Conservation (phyloP, 64 coral and sea anemone species). For the Acropora tenuis region DNA sequence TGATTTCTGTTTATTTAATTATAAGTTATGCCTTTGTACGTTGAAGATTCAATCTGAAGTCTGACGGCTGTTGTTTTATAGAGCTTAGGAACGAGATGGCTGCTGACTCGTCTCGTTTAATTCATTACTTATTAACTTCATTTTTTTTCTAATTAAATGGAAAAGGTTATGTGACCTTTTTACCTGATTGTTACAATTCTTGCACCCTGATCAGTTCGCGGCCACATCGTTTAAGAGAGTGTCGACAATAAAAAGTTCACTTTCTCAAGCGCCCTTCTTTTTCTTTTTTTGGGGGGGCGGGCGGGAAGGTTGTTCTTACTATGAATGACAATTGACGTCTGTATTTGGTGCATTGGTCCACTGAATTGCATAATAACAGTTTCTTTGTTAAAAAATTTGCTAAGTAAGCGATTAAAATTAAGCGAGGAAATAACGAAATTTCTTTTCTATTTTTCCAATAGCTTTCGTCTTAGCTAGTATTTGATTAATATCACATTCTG, state of each 20-base stretch:
- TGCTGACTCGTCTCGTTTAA: neutral
- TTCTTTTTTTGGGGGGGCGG: neutral
- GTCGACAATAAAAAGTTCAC: neutral
- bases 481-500: too few relatives aligned
- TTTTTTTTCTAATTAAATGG: neutral
- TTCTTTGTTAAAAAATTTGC: too few relatives aligned
- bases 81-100: too few relatives aligned
- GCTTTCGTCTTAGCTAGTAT: too few relatives aligned
- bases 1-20: too few relatives aligned
- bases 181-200: neutral
- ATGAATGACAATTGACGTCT: neutral
- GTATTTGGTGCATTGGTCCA: neutral
- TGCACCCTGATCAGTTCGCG: neutral
- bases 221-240: neutral
- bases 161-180: neutral
- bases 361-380: neutral
- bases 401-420: neutral
- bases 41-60: too few relatives aligned
- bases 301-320: neutral
- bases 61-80: too few relatives aligned
- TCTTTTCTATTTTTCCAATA: too few relatives aligned
- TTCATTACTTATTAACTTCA: neutral
- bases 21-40: too few relatives aligned
- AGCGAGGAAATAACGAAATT: neutral
- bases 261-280: neutral